Evolutionary conservation across 37 sponge, comb jelly and placozoan genomes (phyloP).

Genomic region (Beroe forskalii): DNA sequence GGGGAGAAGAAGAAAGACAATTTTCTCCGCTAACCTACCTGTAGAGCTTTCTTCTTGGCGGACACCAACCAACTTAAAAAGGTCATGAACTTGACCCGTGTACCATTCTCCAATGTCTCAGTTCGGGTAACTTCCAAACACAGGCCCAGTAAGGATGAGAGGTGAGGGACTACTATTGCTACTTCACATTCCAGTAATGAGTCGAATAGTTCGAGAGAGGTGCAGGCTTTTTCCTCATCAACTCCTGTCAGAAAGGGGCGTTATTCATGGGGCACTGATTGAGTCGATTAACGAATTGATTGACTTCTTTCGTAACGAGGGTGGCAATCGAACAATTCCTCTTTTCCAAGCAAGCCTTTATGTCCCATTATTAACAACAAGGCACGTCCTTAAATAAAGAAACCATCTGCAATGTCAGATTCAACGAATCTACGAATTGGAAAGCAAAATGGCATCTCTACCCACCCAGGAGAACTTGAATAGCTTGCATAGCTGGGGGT

Average conservation of each 20-base stretch:
- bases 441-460: too few relatives aligned
- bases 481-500: constrained; percentile 45
- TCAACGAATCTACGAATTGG: too few relatives aligned
- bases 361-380: too few relatives aligned
- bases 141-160: constrained; percentile 75
- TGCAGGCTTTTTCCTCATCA: constrained; percentile 83
- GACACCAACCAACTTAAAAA: constrained; percentile 80
- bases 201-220: constrained; percentile 98
- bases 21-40: too few relatives aligned
- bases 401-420: too few relatives aligned
- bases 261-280: too few relatives aligned
- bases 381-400: too few relatives aligned
- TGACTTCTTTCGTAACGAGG: too few relatives aligned
- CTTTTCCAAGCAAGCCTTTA: too few relatives aligned
- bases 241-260: neutral
- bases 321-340: too few relatives aligned
- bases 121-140: constrained; percentile 78
- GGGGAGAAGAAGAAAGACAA: too few relatives aligned
- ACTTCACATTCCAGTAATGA: constrained; percentile 90
- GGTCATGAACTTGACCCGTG: constrained; percentile 84
- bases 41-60: constrained; percentile 81
- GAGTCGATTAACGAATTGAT: too few relatives aligned
- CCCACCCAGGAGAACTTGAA: constrained; percentile 4
- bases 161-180: constrained; percentile 74
- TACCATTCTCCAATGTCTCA: constrained; percentile 69